Base-by-base conservation (phyloP, 1,140 invertebrate genomes). In the Apis laboriosa region DNA sequence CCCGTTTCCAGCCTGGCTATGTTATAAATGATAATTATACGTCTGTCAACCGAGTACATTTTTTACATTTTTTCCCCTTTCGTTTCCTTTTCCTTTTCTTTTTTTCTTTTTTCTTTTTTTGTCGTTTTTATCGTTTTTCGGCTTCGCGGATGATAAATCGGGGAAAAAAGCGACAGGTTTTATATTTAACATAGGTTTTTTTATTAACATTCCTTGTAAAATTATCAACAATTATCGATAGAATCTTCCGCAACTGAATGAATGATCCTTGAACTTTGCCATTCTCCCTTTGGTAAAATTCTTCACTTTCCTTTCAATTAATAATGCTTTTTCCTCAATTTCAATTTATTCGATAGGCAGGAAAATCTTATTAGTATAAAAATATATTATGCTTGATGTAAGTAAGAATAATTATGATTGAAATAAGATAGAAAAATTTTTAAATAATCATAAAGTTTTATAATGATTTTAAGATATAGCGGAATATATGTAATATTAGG, bases 1-100 rank as follows among this genome's bases (percentile, higher is more conserved):
- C 86, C 78, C 68, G 58, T 24, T 70, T n/a, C 17, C 77, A 34
- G 66, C 77, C 60, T 84, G 84, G 79, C 72, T 49, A 34, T 64
- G 74, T 88, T 87, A 60, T 79, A 88, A 84, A 87, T 83, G 87
- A 79, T 88, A 87, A 88, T 88, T 87, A 80, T 87, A 77, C 73
- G 63, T 12, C 60, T 61, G 82, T 67, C 80, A 43, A n/a, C n/a
- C 64, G 72, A 49, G 43, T 56, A 51, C 24, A 17, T 72, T 67
- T 61, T n/a, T 72, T 19, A 9, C 64, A 1, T 43, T 21, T 43
- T 43, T 43, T 12, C 19, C 9, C 4, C 19, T 67, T 58, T 1
- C 55, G 1, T 56, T 15, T 56, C 17, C 55, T 17, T 53, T 13
- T 19, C 7, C 19, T 19, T 60, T 8, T 21, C 15, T 1, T 5